Evolutionary conservation across 1,140 invertebrate genomes (phyloP).

Genomic region (Drosophila micromelanica): DNA sequence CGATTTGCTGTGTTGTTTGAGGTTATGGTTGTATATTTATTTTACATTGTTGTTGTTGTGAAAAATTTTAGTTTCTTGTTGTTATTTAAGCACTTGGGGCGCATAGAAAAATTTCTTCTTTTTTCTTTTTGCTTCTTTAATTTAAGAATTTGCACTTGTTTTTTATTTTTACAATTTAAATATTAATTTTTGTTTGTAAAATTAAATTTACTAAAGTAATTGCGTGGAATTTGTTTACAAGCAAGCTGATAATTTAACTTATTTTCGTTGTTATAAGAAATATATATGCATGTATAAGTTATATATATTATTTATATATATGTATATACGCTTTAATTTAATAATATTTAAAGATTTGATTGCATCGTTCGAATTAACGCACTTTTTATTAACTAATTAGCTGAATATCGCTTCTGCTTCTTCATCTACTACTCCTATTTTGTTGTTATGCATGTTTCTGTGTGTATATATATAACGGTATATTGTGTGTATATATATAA

Average conservation of each 20-base stretch:
- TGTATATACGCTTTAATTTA: slow-evolving; percentile 39
- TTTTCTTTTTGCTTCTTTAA: slow-evolving; percentile 29
- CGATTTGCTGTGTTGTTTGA: slow-evolving; percentile 73
- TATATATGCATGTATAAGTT: slow-evolving; percentile 45
- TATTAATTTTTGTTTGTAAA: slow-evolving; percentile 40
- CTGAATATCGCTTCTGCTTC: slow-evolving; percentile 1
- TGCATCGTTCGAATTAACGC: slow-evolving; percentile 74
- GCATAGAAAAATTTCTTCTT: slow-evolving; percentile 59
- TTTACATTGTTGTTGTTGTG: slow-evolving; percentile 3
- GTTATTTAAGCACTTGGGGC: slow-evolving; percentile 73
- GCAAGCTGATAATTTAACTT: slow-evolving; percentile 53
- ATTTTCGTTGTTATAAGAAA: slow-evolving; percentile 61
- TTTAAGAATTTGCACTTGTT: slow-evolving; percentile 69
- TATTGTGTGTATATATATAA: slow-evolving; percentile 63
- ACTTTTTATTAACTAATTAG: slow-evolving; percentile 48
- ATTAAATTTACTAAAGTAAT: slow-evolving; percentile 78
- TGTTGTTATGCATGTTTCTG: slow-evolving; percentile 33
- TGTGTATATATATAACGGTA: slow-evolving; percentile 56
- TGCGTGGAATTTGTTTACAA: slow-evolving; percentile 57
- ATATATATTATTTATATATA: slow-evolving; percentile 34
- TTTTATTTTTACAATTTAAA: slow-evolving; percentile 24
- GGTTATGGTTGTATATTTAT: slow-evolving; percentile 68
- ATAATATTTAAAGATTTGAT: slow-evolving; percentile 62
- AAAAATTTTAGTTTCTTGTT: slow-evolving; percentile 29
- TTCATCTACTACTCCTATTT: slow-evolving; percentile 7